Conservation (phyloP, 2,888 invertebrate genomes). For the Andrena haemorrhoa region DNA sequence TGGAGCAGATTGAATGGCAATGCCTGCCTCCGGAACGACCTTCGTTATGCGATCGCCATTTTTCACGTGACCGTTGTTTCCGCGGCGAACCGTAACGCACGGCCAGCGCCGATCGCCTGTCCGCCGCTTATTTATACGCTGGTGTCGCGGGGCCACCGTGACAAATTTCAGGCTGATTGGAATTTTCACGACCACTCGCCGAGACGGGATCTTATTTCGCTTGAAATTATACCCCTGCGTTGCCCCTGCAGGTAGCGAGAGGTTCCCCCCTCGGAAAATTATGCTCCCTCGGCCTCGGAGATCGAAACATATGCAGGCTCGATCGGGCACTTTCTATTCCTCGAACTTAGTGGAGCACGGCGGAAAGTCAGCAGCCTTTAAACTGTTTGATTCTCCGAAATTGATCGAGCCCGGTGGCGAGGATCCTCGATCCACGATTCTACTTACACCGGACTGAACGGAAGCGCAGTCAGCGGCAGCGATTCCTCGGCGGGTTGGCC, state of each 20-base stretch:
- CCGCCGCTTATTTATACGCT: slow-evolving; percentile 31
- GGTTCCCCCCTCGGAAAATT: slow-evolving; percentile 38
- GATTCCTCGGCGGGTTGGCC: slow-evolving; percentile 46
- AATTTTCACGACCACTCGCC: slow-evolving; percentile 14
- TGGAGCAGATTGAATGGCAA: slow-evolving; percentile 34
- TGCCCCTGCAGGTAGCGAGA: neutral
- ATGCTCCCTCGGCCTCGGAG: slow-evolving; percentile 14
- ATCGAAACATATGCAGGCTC: slow-evolving; percentile 5
- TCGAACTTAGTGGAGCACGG: slow-evolving; percentile 11
- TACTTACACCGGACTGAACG: slow-evolving; percentile 22
- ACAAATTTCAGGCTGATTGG: slow-evolving; percentile 36
- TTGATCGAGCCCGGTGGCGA: no score
- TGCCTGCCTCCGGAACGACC: slow-evolving; percentile 52
- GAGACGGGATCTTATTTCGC: neutral
- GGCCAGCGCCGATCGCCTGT: slow-evolving; percentile 38
- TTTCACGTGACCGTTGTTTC: slow-evolving; percentile 58
- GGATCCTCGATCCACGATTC: neutral
- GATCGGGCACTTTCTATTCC: slow-evolving; percentile 33
- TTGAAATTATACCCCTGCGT: neutral
- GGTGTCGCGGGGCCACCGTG: slow-evolving; percentile 10
- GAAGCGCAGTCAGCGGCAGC: slow-evolving; percentile 57
- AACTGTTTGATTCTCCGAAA: neutral
- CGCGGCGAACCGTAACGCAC: slow-evolving; percentile 63
- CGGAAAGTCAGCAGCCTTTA: neutral
- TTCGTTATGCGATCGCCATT: slow-evolving; percentile 58